Evolutionary conservation across 2,888 invertebrate species (phyloP).

Genomic region (Meta bourneti): DNA sequence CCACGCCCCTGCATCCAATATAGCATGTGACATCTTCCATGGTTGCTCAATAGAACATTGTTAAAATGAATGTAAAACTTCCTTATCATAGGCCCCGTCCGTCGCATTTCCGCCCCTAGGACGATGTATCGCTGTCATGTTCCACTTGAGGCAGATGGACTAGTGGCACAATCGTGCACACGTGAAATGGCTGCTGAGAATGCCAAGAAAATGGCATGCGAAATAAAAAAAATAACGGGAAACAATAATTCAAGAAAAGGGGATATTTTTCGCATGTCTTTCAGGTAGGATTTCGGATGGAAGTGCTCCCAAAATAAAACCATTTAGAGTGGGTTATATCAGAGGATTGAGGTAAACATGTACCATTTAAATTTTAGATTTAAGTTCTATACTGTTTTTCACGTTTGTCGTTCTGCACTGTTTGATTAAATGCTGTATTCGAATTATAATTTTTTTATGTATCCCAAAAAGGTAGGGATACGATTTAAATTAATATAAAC

Average conservation of each 20-base stretch:
- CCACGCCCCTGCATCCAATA: constrained; percentile 53
- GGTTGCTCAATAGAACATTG: constrained; percentile 53
- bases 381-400: no score
- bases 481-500: no score
- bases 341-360: no score
- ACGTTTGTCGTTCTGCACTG: no score
- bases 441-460: no score
- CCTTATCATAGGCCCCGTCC: not conserved
- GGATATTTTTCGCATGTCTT: not conserved
- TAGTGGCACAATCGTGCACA: not conserved
- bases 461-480: no score
- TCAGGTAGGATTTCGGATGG: not conserved
- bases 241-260: not conserved
- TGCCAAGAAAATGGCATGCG: not conserved
- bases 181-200: not conserved
- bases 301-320: not conserved
- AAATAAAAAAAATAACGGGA: not conserved
- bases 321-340: not conserved
- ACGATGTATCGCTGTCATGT: constrained; percentile 4
- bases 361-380: no score
- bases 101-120: not conserved
- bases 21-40: constrained; percentile 40
- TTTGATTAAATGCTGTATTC: no score
- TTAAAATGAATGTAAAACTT: constrained; percentile 37
- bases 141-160: not conserved